Evolutionary conservation across 2,888 invertebrate genomes (phyloP), one percentile per base, ranked within the genome.

Genomic region (Hypsopygia costalis): DNA sequence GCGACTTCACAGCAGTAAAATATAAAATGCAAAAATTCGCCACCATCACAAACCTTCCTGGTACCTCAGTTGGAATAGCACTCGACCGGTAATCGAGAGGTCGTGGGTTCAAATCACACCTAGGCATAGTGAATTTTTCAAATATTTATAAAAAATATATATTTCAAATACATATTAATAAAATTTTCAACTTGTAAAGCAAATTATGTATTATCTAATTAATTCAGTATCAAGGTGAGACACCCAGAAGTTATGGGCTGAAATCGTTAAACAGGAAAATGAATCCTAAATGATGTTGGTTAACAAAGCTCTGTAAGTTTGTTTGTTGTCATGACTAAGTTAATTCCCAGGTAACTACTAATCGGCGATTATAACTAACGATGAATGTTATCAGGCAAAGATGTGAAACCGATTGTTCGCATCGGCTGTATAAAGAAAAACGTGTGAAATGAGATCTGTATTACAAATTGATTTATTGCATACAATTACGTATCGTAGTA

Each of bases 391-490:
- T 65, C 56, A 59, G 58, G 58, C 61, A 58, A 40, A 56, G 57
- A 56, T 58, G 49, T 46, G 43, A 46, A 54, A 49, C 33, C 43
- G 42, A 60, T 61, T 45, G 45, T 56, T 64, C 43, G 50, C 62
- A 55, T 6, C n/a, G n/a, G 51, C 52, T 46, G 25, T 40, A 48
- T 46, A 36, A 43, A 47, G 42, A 72, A 78, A 77, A 80, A 69
- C 76, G 79, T 81, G 81, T 53, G 75, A 74, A 55, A 51, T 34
- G 34, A 49, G 35, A 46, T 43, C 46, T 39, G 49, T 55, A 58
- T 58, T 45, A 57, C 50, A 52, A 49, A 62, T 52, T 58, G 60
- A 65, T 65, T 64, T 55, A 62, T 55, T 61, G 56, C 65, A 59
- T 61, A 60, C 58, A 37, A 58, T 54, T 58, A 16, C 16, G 16